A percentile compares a stretch with the other conserved stretches of the same genome.
Conservation (phyloP, 2,113 vertebrate species). For the Gymnogyps californianus region DNA sequence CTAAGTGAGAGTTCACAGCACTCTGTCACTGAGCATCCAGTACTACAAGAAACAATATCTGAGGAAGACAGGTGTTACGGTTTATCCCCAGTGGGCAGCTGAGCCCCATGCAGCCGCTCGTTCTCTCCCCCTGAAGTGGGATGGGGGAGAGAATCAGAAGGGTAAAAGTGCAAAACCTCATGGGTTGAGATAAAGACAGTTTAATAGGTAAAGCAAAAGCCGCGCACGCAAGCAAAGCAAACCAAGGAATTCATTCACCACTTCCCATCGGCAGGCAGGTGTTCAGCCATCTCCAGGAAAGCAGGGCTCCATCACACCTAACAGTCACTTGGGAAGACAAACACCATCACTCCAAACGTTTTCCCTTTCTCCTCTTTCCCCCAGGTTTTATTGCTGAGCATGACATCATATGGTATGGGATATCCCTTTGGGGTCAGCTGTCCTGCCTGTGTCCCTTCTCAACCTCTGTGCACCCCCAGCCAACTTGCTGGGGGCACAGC, state of each 20-base stretch:
- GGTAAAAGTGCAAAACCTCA: not conserved
- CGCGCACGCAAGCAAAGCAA: accelerated
- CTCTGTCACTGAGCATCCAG: not conserved
- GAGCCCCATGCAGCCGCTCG: accelerated
- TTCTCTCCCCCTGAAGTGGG: not conserved
- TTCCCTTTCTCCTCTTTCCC: too few relatives aligned
- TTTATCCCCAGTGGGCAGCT: not conserved
- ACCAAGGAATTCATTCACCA: not conserved
- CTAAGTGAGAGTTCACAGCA: not conserved
- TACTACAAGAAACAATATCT: not conserved
- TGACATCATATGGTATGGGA: too few relatives aligned
- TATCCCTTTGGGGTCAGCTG: too few relatives aligned
- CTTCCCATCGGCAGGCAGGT: not conserved
- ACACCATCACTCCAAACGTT: too few relatives aligned
- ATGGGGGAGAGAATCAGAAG: not conserved
- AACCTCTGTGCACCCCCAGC: too few relatives aligned
- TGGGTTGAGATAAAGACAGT: not conserved
- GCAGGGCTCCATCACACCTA: too few relatives aligned
- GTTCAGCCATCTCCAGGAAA: too few relatives aligned
- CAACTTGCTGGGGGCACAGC: too few relatives aligned
- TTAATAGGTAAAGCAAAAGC: not conserved
- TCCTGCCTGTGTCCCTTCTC: too few relatives aligned
- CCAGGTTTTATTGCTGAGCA: too few relatives aligned
- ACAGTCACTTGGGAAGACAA: too few relatives aligned
- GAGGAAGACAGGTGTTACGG: not conserved